Percentiles rank a stretch among this genome's conserved stretches.
Evolutionary conservation across 2,113 vertebrate genomes (phyloP).

Genomic region (Atractosteus spatula): DNA sequence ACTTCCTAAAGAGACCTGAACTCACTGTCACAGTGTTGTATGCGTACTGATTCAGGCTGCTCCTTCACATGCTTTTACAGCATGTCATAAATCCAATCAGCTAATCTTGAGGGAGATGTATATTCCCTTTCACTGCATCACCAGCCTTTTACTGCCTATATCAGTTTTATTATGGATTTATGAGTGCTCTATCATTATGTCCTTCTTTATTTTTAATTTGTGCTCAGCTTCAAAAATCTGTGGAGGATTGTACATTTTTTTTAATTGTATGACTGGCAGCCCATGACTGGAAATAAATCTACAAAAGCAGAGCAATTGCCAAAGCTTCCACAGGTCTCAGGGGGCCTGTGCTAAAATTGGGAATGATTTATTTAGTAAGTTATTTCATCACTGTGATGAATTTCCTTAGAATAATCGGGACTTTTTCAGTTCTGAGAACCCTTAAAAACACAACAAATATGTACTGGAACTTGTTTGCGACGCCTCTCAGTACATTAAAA

Average conservation of each 20-base stretch:
- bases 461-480: background rate
- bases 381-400: conserved; percentile 16
- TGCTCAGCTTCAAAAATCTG: conserved; percentile 13
- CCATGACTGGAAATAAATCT: conserved; percentile 15
- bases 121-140: background rate
- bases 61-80: conserved; percentile 10
- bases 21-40: background rate
- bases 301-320: background rate
- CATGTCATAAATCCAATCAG: conserved; percentile 9
- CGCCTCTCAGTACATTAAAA: no score
- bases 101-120: conserved; percentile 1
- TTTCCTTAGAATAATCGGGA: background rate
- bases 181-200: conserved; percentile 11
- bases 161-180: conserved; percentile 17
- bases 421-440: background rate
- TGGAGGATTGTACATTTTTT: conserved; percentile 15
- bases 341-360: conserved; percentile 13
- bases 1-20: background rate
- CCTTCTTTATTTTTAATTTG: conserved; percentile 22
- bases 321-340: conserved; percentile 1
- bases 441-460: background rate
- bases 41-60: background rate
- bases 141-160: conserved; percentile 14
- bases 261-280: conserved; percentile 17
- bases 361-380: conserved; percentile 8